These are phyloP conservation scores for Trichogramma pretiosum DNA, from an alignment of 1,140 invertebrate species.

Conservation along the genomic window DNA sequence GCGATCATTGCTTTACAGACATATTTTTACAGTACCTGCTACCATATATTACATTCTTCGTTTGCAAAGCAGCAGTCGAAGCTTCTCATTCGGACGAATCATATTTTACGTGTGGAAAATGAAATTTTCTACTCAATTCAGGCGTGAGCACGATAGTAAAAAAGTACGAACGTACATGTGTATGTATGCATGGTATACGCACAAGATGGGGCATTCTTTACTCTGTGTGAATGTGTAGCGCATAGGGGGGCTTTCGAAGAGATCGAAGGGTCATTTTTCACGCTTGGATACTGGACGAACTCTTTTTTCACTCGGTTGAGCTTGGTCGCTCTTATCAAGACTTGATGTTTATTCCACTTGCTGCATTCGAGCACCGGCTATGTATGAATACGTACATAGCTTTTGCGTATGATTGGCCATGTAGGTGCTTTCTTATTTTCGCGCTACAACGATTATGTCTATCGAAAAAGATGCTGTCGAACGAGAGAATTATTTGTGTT, in stretches of 20 bases:
- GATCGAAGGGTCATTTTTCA: conserved; percentile 11
- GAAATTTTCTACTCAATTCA: conserved; percentile 13
- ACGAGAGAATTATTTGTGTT: no score
- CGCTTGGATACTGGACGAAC: background rate
- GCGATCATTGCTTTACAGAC: background rate
- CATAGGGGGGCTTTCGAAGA: no score
- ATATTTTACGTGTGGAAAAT: conserved; percentile 14
- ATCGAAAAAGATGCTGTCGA: no score
- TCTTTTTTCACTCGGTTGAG: background rate
- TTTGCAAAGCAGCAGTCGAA: background rate
- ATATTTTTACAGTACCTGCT: background rate
- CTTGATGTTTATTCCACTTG: no score
- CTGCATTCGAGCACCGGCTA: no score
- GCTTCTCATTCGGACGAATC: no score
- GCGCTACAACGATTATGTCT: no score
- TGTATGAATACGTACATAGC: no score
- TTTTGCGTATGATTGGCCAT: no score
- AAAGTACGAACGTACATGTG: background rate
- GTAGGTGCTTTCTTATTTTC: no score
- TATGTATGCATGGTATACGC: no score
- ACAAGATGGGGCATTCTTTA: background rate
- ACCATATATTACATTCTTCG: background rate
- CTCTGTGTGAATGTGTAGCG: conserved; percentile 4
- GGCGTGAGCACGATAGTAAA: background rate
- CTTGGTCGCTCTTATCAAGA: no score